Evolutionary conservation across 2,113 vertebrate genomes (phyloP).

Genomic region (Capreolus pygargus): DNA sequence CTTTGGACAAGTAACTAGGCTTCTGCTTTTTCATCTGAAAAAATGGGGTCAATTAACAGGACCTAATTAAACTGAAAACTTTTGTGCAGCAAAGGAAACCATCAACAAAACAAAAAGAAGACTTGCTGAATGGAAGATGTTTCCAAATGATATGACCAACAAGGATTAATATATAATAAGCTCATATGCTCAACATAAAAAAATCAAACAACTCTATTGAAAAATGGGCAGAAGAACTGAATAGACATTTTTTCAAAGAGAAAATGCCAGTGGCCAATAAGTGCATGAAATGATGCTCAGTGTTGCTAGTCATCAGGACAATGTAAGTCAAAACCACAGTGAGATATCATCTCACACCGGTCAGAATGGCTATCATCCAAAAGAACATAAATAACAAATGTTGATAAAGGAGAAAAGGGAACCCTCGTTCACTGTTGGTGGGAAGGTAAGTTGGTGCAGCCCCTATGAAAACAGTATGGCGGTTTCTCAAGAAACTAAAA

Average conservation of each 20-base stretch:
- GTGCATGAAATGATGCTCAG: background rate
- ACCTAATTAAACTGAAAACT: background rate
- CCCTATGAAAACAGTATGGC: background rate
- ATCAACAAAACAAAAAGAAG: background rate
- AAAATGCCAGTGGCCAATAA: background rate
- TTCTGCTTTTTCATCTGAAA: background rate
- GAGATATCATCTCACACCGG: background rate
- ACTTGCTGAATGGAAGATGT: background rate
- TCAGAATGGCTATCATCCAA: background rate
- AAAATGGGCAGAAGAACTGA: background rate
- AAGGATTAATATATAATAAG: background rate
- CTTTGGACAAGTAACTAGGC: background rate
- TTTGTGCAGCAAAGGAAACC: background rate
- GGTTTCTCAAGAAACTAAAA: background rate
- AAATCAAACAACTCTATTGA: background rate
- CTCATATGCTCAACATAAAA: background rate
- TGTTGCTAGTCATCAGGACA: background rate
- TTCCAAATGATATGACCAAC: background rate
- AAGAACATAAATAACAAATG: background rate
- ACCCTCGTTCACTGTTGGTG: background rate
- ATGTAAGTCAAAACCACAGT: background rate
- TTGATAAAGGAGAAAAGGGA: background rate
- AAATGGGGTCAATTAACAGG: background rate
- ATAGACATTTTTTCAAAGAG: background rate
- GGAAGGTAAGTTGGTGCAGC: background rate